Evolutionary conservation across 1,140 invertebrate species (phyloP).

Genomic region (Penaeus chinensis): DNA sequence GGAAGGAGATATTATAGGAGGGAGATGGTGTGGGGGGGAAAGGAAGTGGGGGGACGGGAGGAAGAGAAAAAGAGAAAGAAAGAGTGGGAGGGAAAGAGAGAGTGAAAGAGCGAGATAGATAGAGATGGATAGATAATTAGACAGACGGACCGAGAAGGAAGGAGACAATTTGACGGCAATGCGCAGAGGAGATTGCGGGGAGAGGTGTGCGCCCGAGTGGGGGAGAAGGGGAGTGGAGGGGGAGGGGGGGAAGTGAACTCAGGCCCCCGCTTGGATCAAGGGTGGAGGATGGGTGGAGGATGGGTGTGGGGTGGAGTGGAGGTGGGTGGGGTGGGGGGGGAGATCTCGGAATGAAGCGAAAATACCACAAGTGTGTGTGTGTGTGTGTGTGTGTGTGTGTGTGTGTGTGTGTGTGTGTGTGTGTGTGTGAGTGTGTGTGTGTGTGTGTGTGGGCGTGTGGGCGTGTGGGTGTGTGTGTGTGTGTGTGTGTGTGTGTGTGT

Average conservation of each 20-base stretch:
- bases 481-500: too few species aligned
- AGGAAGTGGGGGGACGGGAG: too few species aligned
- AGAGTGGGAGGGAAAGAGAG: background rate
- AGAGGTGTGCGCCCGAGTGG: background rate
- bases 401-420: too few species aligned
- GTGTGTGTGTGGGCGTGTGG: too few species aligned
- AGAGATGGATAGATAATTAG: background rate
- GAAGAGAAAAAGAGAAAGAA: background rate
- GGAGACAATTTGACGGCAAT: background rate
- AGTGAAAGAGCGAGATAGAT: background rate
- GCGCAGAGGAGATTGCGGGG: background rate
- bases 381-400: too few species aligned
- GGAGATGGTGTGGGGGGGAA: background rate
- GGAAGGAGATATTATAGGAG: background rate
- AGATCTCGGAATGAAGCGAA: too few species aligned
- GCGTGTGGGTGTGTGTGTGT: too few species aligned
- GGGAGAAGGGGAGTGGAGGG: background rate
- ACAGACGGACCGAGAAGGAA: background rate
- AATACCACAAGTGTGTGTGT: too few species aligned
- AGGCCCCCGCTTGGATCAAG: background rate
- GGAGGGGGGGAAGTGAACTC: background rate
- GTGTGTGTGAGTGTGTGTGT: too few species aligned
- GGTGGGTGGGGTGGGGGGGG: background rate
- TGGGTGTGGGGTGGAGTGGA: background rate
- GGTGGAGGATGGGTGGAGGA: too few species aligned